Base-by-base conservation (phyloP, 2,888 invertebrate species). In the Aporophyla nigra region DNA sequence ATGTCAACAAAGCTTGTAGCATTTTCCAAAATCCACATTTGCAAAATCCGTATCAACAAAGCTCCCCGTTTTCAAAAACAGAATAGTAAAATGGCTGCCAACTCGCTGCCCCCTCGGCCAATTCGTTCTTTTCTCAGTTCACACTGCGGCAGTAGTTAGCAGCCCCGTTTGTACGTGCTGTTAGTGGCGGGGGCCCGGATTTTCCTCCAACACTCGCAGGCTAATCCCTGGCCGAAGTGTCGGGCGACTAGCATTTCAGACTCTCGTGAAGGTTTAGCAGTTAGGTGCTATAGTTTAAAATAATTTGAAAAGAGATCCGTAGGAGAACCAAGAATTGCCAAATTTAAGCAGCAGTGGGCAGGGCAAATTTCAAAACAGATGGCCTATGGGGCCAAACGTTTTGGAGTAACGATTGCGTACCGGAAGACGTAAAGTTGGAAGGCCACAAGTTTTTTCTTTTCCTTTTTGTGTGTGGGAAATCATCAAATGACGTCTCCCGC, bases 151-250 rank as follows among this genome's bases (percentile, higher is more conserved):
- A 49, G 77, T 72, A 86, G 77, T 76, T 71, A 67, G 65, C 24
- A 61, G 59, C n/a, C 49, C 33, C 19, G 67, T 53, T 40, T 66
- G 69, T 85, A 88, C 91, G 91, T 91, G 92, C 84, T 87, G 82
- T 75, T 71, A 49, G 77, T 71, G 46, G 73, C 53, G 77, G 86
- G 74, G 76, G 72, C 72, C 65, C 87, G 92, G 92, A 89, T 91
- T 91, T 87, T 71, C 72, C 71, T 59, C 73, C 71, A 68, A 76
- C 82, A 78, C 71, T 77, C 59, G 73, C 71, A 63, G 71, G 70
- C 68, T 87, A 86, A 87, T 87, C 87, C 87, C 78, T 78, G 81
- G 76, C 87, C 78, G 77, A 88, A 89, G 89, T 87, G 82, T 80
- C 83, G 81, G 66, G 66, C 82, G 76, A 76, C 69, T 80, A 76